Conservation (phyloP, 2,113 vertebrate genomes). For the Urocynchramus pylzowi region DNA sequence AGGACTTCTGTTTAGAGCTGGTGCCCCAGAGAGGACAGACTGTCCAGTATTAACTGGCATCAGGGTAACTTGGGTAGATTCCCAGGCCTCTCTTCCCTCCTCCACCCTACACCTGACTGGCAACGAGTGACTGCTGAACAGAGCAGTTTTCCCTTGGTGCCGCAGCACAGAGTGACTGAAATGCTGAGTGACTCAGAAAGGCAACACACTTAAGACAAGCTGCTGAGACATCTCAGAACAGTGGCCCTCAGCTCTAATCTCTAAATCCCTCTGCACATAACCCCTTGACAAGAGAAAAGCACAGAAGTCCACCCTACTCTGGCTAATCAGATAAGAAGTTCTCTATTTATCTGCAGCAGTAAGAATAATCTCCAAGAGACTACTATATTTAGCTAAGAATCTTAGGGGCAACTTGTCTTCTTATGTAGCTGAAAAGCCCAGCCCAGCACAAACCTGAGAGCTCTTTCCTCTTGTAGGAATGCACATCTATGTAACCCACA, state of each 20-base stretch:
- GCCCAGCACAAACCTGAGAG: neutral
- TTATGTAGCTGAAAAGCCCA: neutral
- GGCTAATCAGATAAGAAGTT: constrained; percentile 18
- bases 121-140: rapidly evolving
- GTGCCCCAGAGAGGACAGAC: too few species aligned
- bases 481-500: rapidly evolving
- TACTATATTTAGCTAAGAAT: constrained; percentile 37
- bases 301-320: neutral
- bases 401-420: neutral
- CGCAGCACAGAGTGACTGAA: rapidly evolving
- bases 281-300: neutral
- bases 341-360: neutral
- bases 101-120: neutral
- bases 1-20: neutral
- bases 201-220: neutral
- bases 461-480: neutral
- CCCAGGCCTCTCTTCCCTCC: neutral
- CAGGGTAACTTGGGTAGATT: neutral
- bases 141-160: rapidly evolving
- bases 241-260: neutral
- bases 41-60: neutral
- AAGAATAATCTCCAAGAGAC: constrained; percentile 1
- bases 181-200: neutral
- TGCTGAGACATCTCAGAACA: neutral
- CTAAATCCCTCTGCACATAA: neutral